Evolutionary conservation across 2,113 vertebrate genomes (phyloP), one percentile per base, ranked within the genome.

Genomic region (Callipepla squamata): DNA sequence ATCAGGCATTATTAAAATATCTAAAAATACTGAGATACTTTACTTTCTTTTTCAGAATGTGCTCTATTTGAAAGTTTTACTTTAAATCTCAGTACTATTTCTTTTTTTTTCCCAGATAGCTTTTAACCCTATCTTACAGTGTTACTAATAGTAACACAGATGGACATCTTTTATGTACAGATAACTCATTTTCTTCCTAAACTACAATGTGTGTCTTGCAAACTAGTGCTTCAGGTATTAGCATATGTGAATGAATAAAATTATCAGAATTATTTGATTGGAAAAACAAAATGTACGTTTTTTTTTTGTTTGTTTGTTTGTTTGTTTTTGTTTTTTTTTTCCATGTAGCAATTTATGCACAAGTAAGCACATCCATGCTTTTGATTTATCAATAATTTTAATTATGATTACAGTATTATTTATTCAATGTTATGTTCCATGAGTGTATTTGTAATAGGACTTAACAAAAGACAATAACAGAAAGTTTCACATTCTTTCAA

Each of bases 371-470:
- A 16, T 4, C 5, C 62, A 13, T 5, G 55, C 50, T 73, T 62
- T 32, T 62, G 55, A 80, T 80, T 90, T 62, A 62, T 36, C 16
- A 95, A 81, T 65, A 93, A 81, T 51, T 84, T 6, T 80, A 82
- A 95, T 16, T 22, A n/a, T 42, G 22, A 92, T 89, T 55, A 45
- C 77, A 85, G 76, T 28, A 86, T 92, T n/a, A 95, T 91, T 74
- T 36, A 94, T 90, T 75, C 94, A 25, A 45, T 36, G 61, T 78
- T 93, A 87, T 47, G 32, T 87, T 95, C 66, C 65, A 57, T 70
- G 50, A n/a, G 14, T 63, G 11, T 67, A 93, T 94, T 88, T 88
- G 61, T 73, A 80, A 48, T 6, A 2, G 4, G 20, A 11, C 15
- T 50, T 78, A 73, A 18, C 3, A 53, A 92, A 79, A 80, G 40